phyloP scores from a whole-genome alignment of 2,113 vertebrate genomes.

The Nerophis ophidion region DNA sequence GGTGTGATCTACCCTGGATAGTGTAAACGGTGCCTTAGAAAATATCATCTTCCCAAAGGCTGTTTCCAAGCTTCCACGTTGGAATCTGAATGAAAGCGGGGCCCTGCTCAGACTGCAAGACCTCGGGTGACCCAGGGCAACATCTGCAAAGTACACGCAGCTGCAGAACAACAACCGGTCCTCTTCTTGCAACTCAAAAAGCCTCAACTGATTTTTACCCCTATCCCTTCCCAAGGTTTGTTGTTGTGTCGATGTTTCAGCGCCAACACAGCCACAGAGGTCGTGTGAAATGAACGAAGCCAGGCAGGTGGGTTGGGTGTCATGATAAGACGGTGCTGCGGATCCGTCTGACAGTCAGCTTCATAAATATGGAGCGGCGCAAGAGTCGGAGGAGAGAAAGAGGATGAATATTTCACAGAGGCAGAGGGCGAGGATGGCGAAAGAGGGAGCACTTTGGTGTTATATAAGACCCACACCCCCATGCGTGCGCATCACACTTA shows the following conservation, averaged over 20 bases:
- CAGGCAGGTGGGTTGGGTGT: constrained; percentile 1
- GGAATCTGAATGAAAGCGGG: too few relatives aligned
- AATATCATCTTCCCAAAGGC: too few relatives aligned
- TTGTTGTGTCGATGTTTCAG: too few relatives aligned
- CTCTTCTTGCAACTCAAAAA: too few relatives aligned
- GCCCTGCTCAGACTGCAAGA: too few relatives aligned
- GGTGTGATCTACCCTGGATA: too few relatives aligned
- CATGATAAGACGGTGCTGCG: constrained; percentile 20
- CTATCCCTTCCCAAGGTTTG: too few relatives aligned
- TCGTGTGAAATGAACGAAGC: not conserved
- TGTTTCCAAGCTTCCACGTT: too few relatives aligned
- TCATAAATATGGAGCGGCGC: constrained; percentile 57
- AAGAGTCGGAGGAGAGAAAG: constrained; percentile 33
- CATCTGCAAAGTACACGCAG: not conserved
- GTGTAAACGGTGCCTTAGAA: too few relatives aligned
- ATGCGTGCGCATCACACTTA: not conserved
- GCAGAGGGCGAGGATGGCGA: constrained; percentile 33
- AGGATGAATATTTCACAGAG: constrained; percentile 61
- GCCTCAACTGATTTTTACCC: too few relatives aligned
- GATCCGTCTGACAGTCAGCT: constrained; percentile 37
- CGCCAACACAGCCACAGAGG: not conserved
- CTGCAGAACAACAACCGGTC: not conserved
- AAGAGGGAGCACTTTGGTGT: constrained; percentile 33
- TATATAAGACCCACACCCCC: constrained; percentile 18
- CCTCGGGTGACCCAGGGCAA: not conserved